Percentiles rank a stretch among this genome's conserved stretches.
phyloP scores from a whole-genome alignment of 2,797 vertebrate genomes.

The Arrhamphus sclerolepis region DNA sequence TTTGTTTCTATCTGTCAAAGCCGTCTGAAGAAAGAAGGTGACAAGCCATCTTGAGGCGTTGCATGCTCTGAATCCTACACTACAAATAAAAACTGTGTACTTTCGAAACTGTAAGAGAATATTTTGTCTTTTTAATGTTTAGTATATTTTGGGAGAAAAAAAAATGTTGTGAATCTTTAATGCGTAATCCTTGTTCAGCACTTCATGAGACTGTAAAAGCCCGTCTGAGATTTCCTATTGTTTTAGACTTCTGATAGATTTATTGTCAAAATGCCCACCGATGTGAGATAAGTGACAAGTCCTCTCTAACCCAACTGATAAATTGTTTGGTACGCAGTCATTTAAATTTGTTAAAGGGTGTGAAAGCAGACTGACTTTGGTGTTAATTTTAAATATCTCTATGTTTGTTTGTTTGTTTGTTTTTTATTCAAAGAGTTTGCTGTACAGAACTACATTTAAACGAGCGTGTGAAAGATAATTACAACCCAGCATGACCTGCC shows the following conservation, averaged over 20 bases:
- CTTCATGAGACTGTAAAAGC: conserved; percentile 72
- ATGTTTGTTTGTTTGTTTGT: conserved; percentile 16
- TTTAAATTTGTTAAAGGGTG: conserved; percentile 54
- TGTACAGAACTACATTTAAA: conserved; percentile 81
- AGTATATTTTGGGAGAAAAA: conserved; percentile 84
- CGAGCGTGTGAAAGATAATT: conserved; percentile 78
- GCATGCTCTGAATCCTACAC: conserved; percentile 74
- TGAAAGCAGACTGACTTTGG: conserved; percentile 69
- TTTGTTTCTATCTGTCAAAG: conserved; percentile 77
- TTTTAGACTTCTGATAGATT: conserved; percentile 66
- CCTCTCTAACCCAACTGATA: conserved; percentile 50
- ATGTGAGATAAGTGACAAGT: conserved; percentile 48
- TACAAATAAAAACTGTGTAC: conserved; percentile 83
- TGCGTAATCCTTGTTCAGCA: conserved; percentile 75
- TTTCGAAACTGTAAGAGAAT: conserved; percentile 72
- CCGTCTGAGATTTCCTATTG: conserved; percentile 68
- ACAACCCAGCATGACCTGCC: conserved; percentile 86
- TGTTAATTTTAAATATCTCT: conserved; percentile 61
- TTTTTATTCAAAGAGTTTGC: conserved; percentile 72
- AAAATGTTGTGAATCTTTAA: conserved; percentile 69
- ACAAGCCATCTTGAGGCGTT: conserved; percentile 95
- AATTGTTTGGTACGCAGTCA: conserved; percentile 61
- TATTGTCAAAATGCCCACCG: conserved; percentile 49
- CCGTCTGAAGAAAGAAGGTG: conserved; percentile 99
- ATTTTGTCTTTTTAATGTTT: conserved; percentile 62